These are phyloP conservation scores for Etheostoma cragini DNA, from an alignment of 2,113 vertebrate genomes.

Conservation along the genomic window DNA sequence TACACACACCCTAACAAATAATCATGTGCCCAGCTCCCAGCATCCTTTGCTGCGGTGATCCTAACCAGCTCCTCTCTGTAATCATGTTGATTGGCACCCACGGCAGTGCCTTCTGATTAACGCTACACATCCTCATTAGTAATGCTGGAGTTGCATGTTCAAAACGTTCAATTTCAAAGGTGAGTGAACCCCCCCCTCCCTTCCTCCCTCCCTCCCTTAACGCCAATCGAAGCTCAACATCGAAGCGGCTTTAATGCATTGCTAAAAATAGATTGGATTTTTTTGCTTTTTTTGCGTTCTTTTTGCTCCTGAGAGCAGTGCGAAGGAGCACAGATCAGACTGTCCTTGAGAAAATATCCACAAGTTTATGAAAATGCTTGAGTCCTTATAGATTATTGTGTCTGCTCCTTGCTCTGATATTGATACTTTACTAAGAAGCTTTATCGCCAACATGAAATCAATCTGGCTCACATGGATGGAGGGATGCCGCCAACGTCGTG, in stretches of 20 bases:
- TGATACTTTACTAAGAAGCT: conserved; percentile 1
- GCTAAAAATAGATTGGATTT: conserved; percentile 63
- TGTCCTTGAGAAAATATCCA: conserved; percentile 56
- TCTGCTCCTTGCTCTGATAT: background rate
- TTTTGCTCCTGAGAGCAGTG: conserved; percentile 32
- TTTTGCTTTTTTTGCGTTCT: conserved; percentile 2
- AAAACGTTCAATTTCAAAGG: conserved; percentile 46
- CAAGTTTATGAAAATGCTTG: conserved; percentile 38
- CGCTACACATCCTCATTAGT: conserved; percentile 60
- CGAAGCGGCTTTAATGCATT: conserved; percentile 58
- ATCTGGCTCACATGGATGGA: background rate
- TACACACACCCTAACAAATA: background rate
- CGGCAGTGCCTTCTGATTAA: conserved; percentile 56
- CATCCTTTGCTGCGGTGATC: conserved; percentile 45
- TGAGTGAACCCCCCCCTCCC: conserved; percentile 22
- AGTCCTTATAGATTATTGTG: conserved; percentile 3
- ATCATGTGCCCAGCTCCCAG: conserved; percentile 22
- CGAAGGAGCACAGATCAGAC: background rate
- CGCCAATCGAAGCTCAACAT: conserved; percentile 23
- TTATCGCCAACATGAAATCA: background rate
- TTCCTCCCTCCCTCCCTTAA: conserved; percentile 29
- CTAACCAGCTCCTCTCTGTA: conserved; percentile 44
- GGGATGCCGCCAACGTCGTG: background rate
- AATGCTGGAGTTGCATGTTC: conserved; percentile 15
- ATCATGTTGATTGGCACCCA: conserved; percentile 61